Percentiles rank a stretch among this genome's conserved stretches.
These are phyloP conservation scores for Epinotia ramella DNA, from an alignment of 2,888 invertebrate genomes.

Conservation along the genomic window DNA sequence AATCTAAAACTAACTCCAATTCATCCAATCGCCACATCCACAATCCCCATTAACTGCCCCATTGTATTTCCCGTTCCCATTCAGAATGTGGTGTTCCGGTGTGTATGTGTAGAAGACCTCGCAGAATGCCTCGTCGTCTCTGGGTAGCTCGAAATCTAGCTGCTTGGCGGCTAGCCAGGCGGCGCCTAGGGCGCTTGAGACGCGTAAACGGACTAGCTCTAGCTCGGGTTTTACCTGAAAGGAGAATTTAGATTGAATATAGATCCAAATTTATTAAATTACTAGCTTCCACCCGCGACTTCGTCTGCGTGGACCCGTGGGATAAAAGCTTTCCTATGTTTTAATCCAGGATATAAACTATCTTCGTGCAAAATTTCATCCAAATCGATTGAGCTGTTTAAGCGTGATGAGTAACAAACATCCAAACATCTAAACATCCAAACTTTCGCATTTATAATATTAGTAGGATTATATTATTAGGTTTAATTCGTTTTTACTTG, in stretches of 20 bases:
- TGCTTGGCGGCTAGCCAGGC: constrained; percentile 93
- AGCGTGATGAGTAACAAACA: too few species aligned
- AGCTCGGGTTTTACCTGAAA: constrained; percentile 76
- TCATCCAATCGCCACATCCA: constrained; percentile 59
- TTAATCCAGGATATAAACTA: too few species aligned
- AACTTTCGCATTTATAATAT: too few species aligned
- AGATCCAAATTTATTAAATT: too few species aligned
- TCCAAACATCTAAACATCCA: too few species aligned
- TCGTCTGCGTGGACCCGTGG: too few species aligned
- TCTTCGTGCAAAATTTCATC: too few species aligned
- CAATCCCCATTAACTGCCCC: constrained; percentile 51
- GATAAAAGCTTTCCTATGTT: too few species aligned
- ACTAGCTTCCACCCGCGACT: too few species aligned
- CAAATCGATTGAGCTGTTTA: too few species aligned
- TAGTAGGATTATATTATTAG: too few species aligned
- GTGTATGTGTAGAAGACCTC: constrained; percentile 87
- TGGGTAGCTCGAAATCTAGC: constrained; percentile 86
- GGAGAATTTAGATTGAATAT: neutral
- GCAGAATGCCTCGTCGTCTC: constrained; percentile 90
- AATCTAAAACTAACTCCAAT: constrained; percentile 54
- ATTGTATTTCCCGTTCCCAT: constrained; percentile 25
- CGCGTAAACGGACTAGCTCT: constrained; percentile 88
- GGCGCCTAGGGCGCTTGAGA: constrained; percentile 93
- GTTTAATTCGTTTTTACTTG: too few species aligned
- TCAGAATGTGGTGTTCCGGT: constrained; percentile 51